phyloP scores from a whole-genome alignment of 1,140 invertebrate species.

The Mizuhopecten yessoensis region DNA sequence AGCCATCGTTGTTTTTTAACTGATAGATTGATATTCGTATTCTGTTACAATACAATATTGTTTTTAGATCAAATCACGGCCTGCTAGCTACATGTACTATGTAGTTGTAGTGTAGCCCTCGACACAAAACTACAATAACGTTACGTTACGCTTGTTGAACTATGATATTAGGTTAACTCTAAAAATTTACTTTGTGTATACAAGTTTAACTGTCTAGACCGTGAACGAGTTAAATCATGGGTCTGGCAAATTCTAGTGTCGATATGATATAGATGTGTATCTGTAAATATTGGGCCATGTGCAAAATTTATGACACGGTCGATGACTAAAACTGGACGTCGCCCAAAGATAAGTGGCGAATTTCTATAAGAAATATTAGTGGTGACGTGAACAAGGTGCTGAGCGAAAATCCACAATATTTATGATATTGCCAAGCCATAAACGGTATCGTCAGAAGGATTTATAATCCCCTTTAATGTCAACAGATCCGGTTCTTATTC shows the following conservation, averaged over 20 bases:
- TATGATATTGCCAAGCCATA: neutral
- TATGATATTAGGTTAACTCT: neutral
- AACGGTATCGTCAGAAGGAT: neutral
- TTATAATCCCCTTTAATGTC: neutral
- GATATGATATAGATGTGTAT: neutral
- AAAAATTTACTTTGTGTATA: neutral
- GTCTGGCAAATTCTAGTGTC: neutral
- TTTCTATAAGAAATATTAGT: neutral
- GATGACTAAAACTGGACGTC: neutral
- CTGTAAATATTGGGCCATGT: neutral
- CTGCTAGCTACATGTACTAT: too few species aligned
- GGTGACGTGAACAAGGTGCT: constrained; percentile 31
- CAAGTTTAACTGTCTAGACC: neutral
- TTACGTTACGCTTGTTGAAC: neutral
- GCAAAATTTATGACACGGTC: constrained; percentile 14
- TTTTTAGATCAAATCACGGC: too few species aligned
- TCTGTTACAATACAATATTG: too few species aligned
- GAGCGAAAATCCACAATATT: neutral
- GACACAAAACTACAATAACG: neutral
- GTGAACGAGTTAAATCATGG: neutral
- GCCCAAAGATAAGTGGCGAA: neutral
- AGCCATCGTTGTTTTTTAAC: neutral
- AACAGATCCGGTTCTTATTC: neutral
- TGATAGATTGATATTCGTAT: neutral
- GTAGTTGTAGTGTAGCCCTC: too few species aligned